These are phyloP conservation scores for Drosophila emarginata DNA, from an alignment of 2,888 invertebrate species.

Conservation along the genomic window DNA sequence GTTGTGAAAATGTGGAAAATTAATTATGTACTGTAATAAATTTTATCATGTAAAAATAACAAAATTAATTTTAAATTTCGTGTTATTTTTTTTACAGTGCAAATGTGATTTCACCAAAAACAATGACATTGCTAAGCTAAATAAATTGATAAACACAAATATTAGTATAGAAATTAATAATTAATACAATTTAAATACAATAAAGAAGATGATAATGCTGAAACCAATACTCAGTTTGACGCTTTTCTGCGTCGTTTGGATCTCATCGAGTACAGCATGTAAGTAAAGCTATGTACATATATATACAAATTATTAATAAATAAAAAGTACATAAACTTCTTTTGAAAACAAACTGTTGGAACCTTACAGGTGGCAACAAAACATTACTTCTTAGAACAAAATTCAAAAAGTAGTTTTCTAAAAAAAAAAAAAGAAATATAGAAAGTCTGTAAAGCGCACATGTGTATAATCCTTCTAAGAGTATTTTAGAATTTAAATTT, in stretches of 20 bases:
- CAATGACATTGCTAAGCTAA: slow-evolving; percentile 29
- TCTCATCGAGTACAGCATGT: slow-evolving; percentile 28
- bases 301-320: not conserved
- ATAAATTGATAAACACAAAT: slow-evolving; percentile 26
- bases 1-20: not conserved
- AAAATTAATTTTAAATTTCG: not conserved
- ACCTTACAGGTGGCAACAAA: no score
- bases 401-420: no score
- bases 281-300: slow-evolving; percentile 14
- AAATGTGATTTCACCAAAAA: slow-evolving; percentile 24
- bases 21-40: no score
- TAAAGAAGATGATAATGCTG: not conserved
- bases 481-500: not conserved
- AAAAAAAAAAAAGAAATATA: no score
- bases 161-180: slow-evolving; percentile 22
- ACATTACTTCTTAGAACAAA: not conserved
- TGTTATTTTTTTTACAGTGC: slow-evolving; percentile 44
- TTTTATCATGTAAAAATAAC: not conserved
- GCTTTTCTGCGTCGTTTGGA: slow-evolving; percentile 3
- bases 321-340: not conserved
- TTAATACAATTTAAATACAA: slow-evolving; percentile 18
- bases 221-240: slow-evolving; percentile 1
- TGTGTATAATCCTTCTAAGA: no score
- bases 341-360: no score
- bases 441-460: no score